Evolutionary conservation across 1,140 invertebrate genomes (phyloP).

Genomic region (Diabrotica virgifera): DNA sequence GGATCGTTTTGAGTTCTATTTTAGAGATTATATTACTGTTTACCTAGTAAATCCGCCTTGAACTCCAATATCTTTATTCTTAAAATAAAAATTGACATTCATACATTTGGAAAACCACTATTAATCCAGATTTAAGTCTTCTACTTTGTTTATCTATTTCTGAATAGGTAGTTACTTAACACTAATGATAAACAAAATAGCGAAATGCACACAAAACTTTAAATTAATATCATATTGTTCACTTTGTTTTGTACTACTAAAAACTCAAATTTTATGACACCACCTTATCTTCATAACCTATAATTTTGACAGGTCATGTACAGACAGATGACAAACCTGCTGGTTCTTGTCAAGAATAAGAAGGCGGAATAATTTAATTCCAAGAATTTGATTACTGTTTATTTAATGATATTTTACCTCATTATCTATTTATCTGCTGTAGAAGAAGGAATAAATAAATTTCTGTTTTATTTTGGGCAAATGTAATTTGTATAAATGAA

Average conservation of each 20-base stretch:
- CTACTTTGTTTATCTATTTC: not conserved
- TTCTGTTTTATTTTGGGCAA: no score
- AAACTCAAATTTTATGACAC: slow-evolving; percentile 14
- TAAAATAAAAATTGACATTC: slow-evolving; percentile 16
- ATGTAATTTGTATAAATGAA: no score
- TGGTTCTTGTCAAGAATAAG: not conserved
- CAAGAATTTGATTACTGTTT: not conserved
- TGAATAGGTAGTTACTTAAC: slow-evolving; percentile 5
- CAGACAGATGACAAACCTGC: not conserved
- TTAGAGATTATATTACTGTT: not conserved
- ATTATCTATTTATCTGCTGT: no score
- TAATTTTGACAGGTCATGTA: not conserved
- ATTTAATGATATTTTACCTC: no score
- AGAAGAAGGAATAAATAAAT: no score
- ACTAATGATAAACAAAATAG: not conserved
- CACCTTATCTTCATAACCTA: slow-evolving; percentile 17
- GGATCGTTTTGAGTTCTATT: not conserved
- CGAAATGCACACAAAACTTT: slow-evolving; percentile 5
- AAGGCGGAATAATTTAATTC: not conserved
- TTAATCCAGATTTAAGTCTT: not conserved
- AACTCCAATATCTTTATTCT: slow-evolving; percentile 1
- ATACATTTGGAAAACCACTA: not conserved
- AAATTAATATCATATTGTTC: slow-evolving; percentile 14
- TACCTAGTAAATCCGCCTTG: not conserved
- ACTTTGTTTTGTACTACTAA: slow-evolving; percentile 18